Evolutionary conservation across 2,113 vertebrate genomes (phyloP), one percentile per base, ranked within the genome.

Genomic region (Daboia siamensis): DNA sequence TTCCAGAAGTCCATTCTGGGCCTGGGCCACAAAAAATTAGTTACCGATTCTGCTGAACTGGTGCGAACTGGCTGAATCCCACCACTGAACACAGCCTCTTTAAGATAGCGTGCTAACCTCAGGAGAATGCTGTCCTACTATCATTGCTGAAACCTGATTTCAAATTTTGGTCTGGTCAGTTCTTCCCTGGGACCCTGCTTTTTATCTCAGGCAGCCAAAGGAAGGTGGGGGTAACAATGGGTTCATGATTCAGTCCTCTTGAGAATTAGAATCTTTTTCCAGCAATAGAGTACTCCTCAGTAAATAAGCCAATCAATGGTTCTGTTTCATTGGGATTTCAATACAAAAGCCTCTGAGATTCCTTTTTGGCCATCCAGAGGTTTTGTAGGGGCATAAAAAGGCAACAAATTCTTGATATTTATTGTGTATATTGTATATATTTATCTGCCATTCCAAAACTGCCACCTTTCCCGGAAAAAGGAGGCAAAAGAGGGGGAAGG

Each of bases 361-460:
- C 23, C 93, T 55, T 89, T 86, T 56, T 29, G 8, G 85, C 24
- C n/a, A 61, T 52, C 33, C 61, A 9, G 44, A 90, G 56, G 94
- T 84, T 90, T 61, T 89, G 85, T n/a, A 89, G 69, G 59, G 39
- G 56, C 6, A 0, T 15, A 23, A 84, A 74, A 88, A 86, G 4
- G 15, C 15, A 93, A 93, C 88, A 93, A 93, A 93, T 93, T 89
- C 11, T 87, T 0, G 11, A 51, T 90, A 55, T 93, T 93, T 91
- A 13, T 61, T 84, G 80, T 13, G 69, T n/a, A n/a, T n/a, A n/a
- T n/a, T n/a, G n/a, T n/a, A n/a, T n/a, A n/a, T n/a, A n/a, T n/a
- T n/a, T n/a, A n/a, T n/a, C 87, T 52, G 74, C n/a, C 33, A 91
- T 57, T 0, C 0, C 57, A 86, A 5, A 51, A 46, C 21, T 74